Percentiles rank a stretch among this genome's conserved stretches.
These are phyloP conservation scores for Microcaecilia unicolor DNA, from an alignment of 2,797 vertebrate species.

Conservation along the genomic window DNA sequence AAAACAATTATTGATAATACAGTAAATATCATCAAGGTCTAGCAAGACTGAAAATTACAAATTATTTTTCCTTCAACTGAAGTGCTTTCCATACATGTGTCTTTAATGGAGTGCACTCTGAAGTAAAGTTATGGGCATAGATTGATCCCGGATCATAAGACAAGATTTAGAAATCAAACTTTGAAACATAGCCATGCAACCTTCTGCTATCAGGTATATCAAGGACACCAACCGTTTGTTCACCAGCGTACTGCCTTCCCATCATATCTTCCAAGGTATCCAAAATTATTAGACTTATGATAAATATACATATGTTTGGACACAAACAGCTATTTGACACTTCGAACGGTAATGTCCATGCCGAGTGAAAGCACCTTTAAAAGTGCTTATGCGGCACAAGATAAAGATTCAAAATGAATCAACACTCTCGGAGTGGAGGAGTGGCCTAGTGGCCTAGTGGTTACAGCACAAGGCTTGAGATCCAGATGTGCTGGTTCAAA, in stretches of 20 bases:
- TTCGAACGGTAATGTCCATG: slow-evolving; percentile 57
- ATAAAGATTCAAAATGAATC: slow-evolving; percentile 92
- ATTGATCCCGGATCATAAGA: slow-evolving; percentile 31
- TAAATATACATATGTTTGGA: slow-evolving; percentile 80
- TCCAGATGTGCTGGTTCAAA: too few relatives aligned
- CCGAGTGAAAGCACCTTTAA: slow-evolving; percentile 73
- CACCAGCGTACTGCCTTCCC: too few relatives aligned
- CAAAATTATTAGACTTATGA: slow-evolving; percentile 61
- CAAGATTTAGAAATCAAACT: slow-evolving; percentile 38
- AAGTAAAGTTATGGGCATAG: slow-evolving; percentile 47
- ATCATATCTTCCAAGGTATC: too few relatives aligned
- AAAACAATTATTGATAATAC: slow-evolving; percentile 53
- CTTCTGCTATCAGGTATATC: slow-evolving; percentile 48
- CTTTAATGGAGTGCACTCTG: slow-evolving; percentile 24
- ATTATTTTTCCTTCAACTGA: slow-evolving; percentile 33
- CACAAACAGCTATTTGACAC: slow-evolving; percentile 63
- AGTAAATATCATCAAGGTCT: slow-evolving; percentile 52
- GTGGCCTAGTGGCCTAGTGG: too few relatives aligned
- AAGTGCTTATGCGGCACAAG: slow-evolving; percentile 72
- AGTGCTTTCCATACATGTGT: slow-evolving; percentile 54
- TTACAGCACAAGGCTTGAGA: too few relatives aligned
- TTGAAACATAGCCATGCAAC: slow-evolving; percentile 54
- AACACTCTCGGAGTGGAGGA: slow-evolving; percentile 83
- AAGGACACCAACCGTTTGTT: slow-evolving; percentile 22
- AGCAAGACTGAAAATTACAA: slow-evolving; percentile 42